These are phyloP conservation scores for Vulpes ferrilata DNA, from an alignment of 2,113 vertebrate species.

Conservation along the genomic window DNA sequence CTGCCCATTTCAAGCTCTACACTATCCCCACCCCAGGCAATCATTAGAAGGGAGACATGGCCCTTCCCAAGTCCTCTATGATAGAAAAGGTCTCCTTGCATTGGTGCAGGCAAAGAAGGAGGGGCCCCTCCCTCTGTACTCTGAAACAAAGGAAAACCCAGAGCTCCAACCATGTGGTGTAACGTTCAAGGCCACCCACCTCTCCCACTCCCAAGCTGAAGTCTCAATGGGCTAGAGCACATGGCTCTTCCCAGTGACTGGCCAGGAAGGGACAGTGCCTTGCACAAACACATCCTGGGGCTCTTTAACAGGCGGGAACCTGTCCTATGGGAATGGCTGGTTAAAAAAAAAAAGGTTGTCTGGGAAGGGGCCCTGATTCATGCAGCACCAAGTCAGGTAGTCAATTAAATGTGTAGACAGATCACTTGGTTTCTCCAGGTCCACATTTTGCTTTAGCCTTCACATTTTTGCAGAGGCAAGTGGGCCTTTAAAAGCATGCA, in stretches of 20 bases:
- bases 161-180: slow-evolving; percentile 60
- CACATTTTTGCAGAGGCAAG: slow-evolving; percentile 38
- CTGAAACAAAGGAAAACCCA: slow-evolving; percentile 74
- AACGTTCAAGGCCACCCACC: slow-evolving; percentile 64
- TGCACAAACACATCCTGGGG: slow-evolving; percentile 48
- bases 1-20: slow-evolving; percentile 46
- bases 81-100: slow-evolving; percentile 72
- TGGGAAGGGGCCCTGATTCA: slow-evolving; percentile 29
- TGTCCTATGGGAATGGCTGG: slow-evolving; percentile 4
- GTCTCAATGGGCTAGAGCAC: slow-evolving; percentile 47
- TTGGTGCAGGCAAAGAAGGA: slow-evolving; percentile 56
- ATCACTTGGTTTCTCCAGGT: slow-evolving; percentile 16
- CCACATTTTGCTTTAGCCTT: slow-evolving; percentile 51
- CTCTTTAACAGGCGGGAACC: slow-evolving; percentile 19
- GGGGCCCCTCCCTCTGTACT: slow-evolving; percentile 69
- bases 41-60: slow-evolving; percentile 23
- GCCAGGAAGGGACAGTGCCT: slow-evolving; percentile 61
- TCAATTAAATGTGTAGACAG: not conserved
- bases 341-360: slow-evolving; percentile 34
- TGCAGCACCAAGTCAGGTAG: slow-evolving; percentile 6
- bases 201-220: slow-evolving; percentile 56
- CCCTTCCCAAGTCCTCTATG: slow-evolving; percentile 68
- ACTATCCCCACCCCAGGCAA: not conserved
- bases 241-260: slow-evolving; percentile 38
- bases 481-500: slow-evolving; percentile 23